Conservation (phyloP, 2,113 vertebrate genomes). For the Eudyptes chrysolophus region DNA sequence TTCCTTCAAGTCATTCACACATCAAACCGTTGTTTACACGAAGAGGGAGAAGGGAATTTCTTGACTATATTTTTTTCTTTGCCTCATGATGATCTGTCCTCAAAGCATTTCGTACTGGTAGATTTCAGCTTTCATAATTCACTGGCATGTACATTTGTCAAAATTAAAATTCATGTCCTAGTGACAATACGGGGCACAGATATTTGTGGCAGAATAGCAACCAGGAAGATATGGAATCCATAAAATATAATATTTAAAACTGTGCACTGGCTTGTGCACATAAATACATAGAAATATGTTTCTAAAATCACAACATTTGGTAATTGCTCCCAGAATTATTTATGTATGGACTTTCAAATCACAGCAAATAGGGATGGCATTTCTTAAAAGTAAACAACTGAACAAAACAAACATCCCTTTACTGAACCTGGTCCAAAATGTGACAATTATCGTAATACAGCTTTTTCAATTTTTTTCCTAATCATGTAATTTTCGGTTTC, state of each 20-base stretch:
- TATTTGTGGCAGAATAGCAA: neutral
- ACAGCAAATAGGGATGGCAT: neutral
- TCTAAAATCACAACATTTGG: neutral
- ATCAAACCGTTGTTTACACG: neutral
- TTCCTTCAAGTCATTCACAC: constrained; percentile 11
- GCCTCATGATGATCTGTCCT: neutral
- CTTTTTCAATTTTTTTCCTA: neutral
- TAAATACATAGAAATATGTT: neutral
- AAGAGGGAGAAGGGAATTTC: neutral
- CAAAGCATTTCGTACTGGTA: neutral
- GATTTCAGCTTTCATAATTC: neutral
- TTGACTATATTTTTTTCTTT: neutral
- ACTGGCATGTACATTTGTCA: neutral
- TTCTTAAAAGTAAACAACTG: neutral
- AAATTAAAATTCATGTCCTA: neutral
- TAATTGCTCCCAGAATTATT: neutral
- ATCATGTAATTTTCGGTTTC: neutral
- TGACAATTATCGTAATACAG: neutral
- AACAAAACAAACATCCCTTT: neutral
- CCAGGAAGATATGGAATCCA: neutral
- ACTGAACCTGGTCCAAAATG: neutral
- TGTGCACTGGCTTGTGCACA: neutral
- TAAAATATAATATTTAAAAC: neutral
- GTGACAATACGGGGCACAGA: accelerated
- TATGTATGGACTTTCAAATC: neutral